Evolutionary conservation across 2,888 invertebrate genomes (phyloP), one percentile per base, ranked within the genome.

Genomic region (Diogma glabrata): DNA sequence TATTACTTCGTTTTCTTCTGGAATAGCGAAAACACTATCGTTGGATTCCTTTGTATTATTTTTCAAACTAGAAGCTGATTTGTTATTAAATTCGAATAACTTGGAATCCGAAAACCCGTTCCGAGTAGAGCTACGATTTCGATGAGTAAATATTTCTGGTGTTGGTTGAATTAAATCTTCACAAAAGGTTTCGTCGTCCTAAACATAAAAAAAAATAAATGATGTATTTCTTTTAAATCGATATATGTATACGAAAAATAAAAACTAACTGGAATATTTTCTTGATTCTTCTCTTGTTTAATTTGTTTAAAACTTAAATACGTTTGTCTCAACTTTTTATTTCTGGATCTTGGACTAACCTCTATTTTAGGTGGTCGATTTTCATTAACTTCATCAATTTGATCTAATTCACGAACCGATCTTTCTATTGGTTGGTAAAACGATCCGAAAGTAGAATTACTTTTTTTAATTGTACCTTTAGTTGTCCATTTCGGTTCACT

Each of bases 111-210:
- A n/a, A n/a, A 26, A 16, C 16, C 10, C 26, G 5, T n/a, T 20
- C 19, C 20, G 10, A 28, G 10, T 40, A n/a, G 20, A 43, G 14
- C 6, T 22, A 22, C 22, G 7, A n/a, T 20, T 22, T 43, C 43
- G 43, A 22, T 24, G 24, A 2, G 16, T 17, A 22, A 12, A 40
- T 45, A 8, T 24, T 46, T 22, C 9, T 3, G 22, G 46, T 14
- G 23, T 46, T 14, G 46, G 46, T 24, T 24, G 23, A 16, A 46
- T 46, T 16, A 46, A 14, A 24, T 46, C 46, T 24, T 46, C 46
- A 26, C 46, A 46, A 24, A 24, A 46, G 1, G 46, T 46, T 22
- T 46, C 46, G 24, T 46, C 46, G n/a, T 22, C 24, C 26, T 14
- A 24, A 24, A 9, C 22, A 24, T 7, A 24, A 24, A 24, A 24